Conservation (phyloP, 1,140 invertebrate species). For the Aphaenogaster rudis region DNA sequence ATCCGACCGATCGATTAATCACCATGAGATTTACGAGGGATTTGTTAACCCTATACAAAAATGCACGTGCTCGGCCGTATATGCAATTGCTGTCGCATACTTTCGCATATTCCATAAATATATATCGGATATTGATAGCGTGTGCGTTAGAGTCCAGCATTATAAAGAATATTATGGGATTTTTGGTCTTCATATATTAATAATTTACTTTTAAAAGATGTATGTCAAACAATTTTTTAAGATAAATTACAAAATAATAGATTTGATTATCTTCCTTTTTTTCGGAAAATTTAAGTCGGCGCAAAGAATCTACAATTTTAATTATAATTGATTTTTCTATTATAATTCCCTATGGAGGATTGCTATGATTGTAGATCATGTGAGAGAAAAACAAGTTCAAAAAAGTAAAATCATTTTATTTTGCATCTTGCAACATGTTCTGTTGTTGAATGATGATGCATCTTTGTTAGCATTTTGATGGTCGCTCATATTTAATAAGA, state of each 20-base stretch:
- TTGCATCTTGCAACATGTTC: neutral
- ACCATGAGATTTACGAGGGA: constrained; percentile 77
- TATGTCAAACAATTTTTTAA: neutral
- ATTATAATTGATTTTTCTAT: neutral
- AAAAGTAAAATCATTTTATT: neutral
- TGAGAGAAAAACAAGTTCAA: neutral
- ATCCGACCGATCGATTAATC: constrained; percentile 81
- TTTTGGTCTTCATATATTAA: neutral
- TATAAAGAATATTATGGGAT: neutral
- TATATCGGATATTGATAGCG: neutral
- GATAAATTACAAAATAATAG: neutral
- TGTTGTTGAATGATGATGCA: neutral
- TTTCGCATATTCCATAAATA: constrained; percentile 45
- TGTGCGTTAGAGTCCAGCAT: neutral
- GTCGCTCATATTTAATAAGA: neutral
- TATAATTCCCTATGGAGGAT: neutral
- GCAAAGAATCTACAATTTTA: neutral
- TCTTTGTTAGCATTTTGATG: neutral
- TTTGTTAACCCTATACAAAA: constrained; percentile 62
- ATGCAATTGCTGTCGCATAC: constrained; percentile 14
- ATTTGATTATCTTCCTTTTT: neutral
- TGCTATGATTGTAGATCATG: neutral
- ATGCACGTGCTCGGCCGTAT: neutral
- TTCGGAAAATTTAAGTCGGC: neutral
- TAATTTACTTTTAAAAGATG: neutral